Evolutionary conservation across 2,113 vertebrate genomes (phyloP), one percentile per base, ranked within the genome.

Genomic region (Gracilinanus agilis): DNA sequence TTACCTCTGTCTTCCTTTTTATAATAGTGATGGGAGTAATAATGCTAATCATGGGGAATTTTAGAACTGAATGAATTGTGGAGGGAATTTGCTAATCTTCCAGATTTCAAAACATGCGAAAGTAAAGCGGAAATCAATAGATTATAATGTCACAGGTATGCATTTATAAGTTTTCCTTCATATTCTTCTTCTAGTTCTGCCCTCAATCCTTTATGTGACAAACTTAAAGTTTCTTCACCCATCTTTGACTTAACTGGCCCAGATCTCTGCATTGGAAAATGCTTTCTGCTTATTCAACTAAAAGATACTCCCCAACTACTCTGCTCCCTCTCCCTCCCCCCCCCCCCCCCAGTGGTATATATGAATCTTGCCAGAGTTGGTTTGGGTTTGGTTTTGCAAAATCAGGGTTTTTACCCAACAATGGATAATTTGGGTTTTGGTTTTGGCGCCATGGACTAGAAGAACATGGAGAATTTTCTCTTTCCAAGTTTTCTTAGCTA

Each of bases 401-500:
- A 96, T 97, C 96, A 97, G 97, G 92, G 91, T 90, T 97, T 97
- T 97, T 97, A 90, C 56, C 93, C 95, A 94, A 92, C 91, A 96
- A 53, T 94, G 93, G 67, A 90, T 95, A 95, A 89, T 97, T 95
- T 93, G 94, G 97, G 95, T 95, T 97, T 97, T n/a, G 93, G 96
- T 95, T 96, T 97, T 94, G 95, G 95, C 49, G 0, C 56, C 16
- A 0, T 61, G 94, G 90, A 40, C 92, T 96, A 5, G 53, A 93
- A 95, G 95, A 95, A 93, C 89, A 90, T 54, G n/a, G 89, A 96
- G n/a, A 24, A 40, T 44, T 95, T 97, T 29, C 24, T 97, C 95
- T 96, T 95, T 97, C 96, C 94, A 98, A 97, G 96, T 95, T 97
- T 96, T 97, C 96, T 95, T 96, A 96, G 92, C 92, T 93, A 95